A percentile compares a stretch with the other conserved stretches of the same genome.
Conservation (phyloP, 2,113 vertebrate genomes). For the Raja brachyura region DNA sequence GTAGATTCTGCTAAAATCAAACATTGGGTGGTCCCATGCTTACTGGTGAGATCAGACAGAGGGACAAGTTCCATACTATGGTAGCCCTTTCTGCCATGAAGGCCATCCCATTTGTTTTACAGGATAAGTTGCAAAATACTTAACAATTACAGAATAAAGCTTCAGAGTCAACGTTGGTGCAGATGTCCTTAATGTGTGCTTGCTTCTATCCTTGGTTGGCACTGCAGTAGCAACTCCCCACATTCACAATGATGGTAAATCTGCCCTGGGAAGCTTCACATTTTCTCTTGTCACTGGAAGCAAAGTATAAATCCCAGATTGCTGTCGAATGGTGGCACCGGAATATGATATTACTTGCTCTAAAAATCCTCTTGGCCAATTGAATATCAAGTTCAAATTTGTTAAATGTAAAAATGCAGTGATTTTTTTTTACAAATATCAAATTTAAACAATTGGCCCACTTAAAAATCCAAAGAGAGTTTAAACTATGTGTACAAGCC, state of each 20-base stretch:
- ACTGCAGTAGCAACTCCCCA: not conserved
- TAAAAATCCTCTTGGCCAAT: not conserved
- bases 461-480: not conserved
- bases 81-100: not conserved
- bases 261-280: not conserved
- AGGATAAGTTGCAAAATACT: not conserved
- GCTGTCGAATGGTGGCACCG: not conserved
- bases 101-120: not conserved
- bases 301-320: not conserved
- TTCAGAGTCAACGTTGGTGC: not conserved
- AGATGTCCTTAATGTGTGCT: not conserved
- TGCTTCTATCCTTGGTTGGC: not conserved
- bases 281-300: too few species aligned
- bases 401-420: too few species aligned
- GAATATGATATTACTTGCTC: not conserved
- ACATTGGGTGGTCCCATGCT: not conserved
- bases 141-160: not conserved
- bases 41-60: not conserved
- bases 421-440: not conserved
- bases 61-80: not conserved
- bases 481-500: not conserved
- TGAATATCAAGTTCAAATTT: not conserved
- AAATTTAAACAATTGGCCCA: not conserved
- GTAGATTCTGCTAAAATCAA: not conserved
- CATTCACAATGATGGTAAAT: not conserved